Base-by-base conservation (phyloP, 2,888 invertebrate genomes). In the Ametastegia equiseti region DNA sequence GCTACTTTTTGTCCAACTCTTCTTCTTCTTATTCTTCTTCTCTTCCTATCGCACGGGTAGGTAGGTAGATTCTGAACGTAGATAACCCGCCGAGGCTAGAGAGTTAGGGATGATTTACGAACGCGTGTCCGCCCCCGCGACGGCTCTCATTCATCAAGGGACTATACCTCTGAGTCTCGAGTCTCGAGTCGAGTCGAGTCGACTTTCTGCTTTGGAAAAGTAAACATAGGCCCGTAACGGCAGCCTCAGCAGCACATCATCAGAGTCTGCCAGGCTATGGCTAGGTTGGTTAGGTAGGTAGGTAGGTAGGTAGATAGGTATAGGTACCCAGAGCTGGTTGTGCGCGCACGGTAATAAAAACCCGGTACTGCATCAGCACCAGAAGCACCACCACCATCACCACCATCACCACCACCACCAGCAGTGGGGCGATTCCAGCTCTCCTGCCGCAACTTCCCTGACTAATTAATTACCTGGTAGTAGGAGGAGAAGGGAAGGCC, bases 101-200 rank as follows among this genome's bases (percentile, higher is more conserved):
- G 50, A 60, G 60, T 60, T 57, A 60, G 77, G 77, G 77, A 78
- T 78, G 77, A 78, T 78, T 78, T 78, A 78, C 77, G 77, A 78
- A 78, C 77, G 57, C 15, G 60, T 78, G 77, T 78, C 77, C 77
- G 77, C 77, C 77, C 77, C 57, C 77, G 77, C 77, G 39, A 60
- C 77, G 77, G 77, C 77, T 57, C 77, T 78, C 77, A 60, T 78
- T 78, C 77, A 78, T 78, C 77, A 78, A 78, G 60, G 42, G 57
- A 33, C 71, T 71, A 45, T 71, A 71, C 42, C 71, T 71, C 45
- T 9, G 13, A 47, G 50, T 45, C 73, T 33, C 13, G 27, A 60
- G 23, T 2, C 23, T 9, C 60, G 19, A 27, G 3, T 39, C 1
- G 36, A 5, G 15, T 13, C 23, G 60, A 13, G 23, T 63, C 30